These are phyloP conservation scores for Notiomystis cincta DNA, from an alignment of 2,113 vertebrate genomes.

Conservation along the genomic window DNA sequence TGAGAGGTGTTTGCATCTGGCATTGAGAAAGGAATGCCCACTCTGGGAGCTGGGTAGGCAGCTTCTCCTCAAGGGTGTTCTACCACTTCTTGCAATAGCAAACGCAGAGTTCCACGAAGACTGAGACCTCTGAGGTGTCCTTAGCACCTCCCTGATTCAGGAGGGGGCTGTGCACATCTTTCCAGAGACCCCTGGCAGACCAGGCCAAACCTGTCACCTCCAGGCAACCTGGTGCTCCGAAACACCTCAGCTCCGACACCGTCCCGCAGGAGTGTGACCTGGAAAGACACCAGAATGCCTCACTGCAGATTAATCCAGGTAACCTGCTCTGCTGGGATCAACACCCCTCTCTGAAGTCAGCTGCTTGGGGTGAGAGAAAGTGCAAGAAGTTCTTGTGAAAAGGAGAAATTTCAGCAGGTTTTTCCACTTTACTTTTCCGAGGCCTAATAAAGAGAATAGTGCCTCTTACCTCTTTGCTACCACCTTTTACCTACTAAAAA, in stretches of 20 bases:
- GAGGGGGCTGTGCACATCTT: neutral
- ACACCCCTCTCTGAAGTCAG: neutral
- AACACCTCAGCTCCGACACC: neutral
- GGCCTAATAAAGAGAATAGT: neutral
- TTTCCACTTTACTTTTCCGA: neutral
- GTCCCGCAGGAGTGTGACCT: neutral
- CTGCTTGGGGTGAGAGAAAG: neutral
- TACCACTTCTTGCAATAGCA: neutral
- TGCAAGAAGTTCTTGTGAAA: neutral
- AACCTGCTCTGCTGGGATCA: neutral
- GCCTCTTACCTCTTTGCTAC: neutral
- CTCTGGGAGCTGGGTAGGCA: neutral
- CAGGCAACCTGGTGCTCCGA: neutral
- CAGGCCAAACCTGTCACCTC: neutral
- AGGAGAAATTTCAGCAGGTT: neutral
- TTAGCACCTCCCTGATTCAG: neutral
- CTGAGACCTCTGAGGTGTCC: neutral
- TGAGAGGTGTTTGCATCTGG: neutral
- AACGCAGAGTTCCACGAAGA: neutral
- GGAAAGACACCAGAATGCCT: neutral
- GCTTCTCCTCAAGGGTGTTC: neutral
- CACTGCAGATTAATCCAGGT: too few relatives aligned
- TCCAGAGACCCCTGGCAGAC: neutral
- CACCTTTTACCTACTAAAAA: neutral
- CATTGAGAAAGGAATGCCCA: neutral